phyloP scores from a whole-genome alignment of 2,113 vertebrate species.

The Pseudorasbora parva region DNA sequence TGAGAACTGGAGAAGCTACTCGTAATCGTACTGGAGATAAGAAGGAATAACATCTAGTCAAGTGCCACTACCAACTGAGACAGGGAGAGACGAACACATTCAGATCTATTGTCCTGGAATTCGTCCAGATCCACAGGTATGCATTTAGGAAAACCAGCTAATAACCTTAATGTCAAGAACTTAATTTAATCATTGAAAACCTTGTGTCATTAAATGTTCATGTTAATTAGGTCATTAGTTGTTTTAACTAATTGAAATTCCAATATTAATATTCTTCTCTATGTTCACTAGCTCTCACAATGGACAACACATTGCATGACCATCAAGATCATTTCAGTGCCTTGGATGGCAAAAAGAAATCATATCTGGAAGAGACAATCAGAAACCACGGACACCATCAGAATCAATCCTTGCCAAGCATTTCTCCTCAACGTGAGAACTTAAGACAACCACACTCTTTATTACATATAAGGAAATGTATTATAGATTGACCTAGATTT shows the following conservation, averaged over 20 bases:
- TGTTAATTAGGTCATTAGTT: neutral
- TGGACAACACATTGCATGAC: conserved; percentile 19
- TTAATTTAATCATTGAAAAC: neutral
- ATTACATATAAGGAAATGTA: neutral
- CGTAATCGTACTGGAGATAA: conserved; percentile 16
- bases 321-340: conserved; percentile 21
- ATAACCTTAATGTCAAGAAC: neutral
- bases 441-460: neutral
- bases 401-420: conserved; percentile 14
- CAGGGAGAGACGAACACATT: conserved; percentile 4
- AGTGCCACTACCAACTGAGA: conserved; percentile 11
- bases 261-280: neutral
- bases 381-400: neutral
- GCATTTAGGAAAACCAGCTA: neutral
- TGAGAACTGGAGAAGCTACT: conserved; percentile 40
- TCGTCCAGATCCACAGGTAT: conserved; percentile 46
- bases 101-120: conserved; percentile 47
- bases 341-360: conserved; percentile 28
- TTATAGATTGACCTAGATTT: conserved; percentile 12
- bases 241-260: neutral
- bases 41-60: neutral
- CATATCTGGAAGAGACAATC: conserved; percentile 26
- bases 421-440: neutral
- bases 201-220: neutral
- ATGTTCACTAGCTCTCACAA: conserved; percentile 24